Evolutionary conservation across 2,113 vertebrate species (phyloP), one percentile per base, ranked within the genome.

Genomic region (Collichthys lucidus): DNA sequence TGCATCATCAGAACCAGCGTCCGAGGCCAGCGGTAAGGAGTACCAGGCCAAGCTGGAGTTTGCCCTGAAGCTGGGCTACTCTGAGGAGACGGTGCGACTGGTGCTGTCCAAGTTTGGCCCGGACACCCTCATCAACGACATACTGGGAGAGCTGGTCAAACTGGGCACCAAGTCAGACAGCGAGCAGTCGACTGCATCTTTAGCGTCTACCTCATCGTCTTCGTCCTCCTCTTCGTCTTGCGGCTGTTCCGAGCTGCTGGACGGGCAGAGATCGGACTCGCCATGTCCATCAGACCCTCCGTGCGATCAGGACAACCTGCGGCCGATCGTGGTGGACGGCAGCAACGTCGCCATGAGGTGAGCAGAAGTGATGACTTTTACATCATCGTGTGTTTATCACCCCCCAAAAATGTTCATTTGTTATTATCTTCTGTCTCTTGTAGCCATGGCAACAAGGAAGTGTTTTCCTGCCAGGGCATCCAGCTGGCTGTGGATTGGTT

Each of bases 331-430:
- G 85, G 95, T 99, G 77, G 98, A 99, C 67, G 98, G 98, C 86
- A 99, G 98, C 87, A 99, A 99, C 22, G 97, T 99, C 77, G 98
- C 98, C 81, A 99, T 99, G 98, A 99, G 98, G 98, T 98, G 90
- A 92, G 96, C 42, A 11, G 60, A 12, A 22, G 47, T 16, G 10
- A 69, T 7, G n/a, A 26, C 4, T 19, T 24, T 65, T 1, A 24
- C 26, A 4, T 20, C 46, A n/a, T 20, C 11, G 2, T 3, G 8
- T 63, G 15, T 31, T 11, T 16, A 44, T 53, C 16, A 6, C 11
- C 26, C 29, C 29, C 29, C 29, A 3, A 56, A n/a, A 22, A 74
- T 15, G 5, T 64, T 67, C 3, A 64, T 82, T 12, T 47, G 11
- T 14, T 1, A 0, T 59, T 4, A 31, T 31, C 17, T n/a, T n/a